Percentiles rank a stretch among this genome's conserved stretches.
Evolutionary conservation across 1,140 invertebrate genomes (phyloP).

Genomic region (Aphaenogaster rudis): DNA sequence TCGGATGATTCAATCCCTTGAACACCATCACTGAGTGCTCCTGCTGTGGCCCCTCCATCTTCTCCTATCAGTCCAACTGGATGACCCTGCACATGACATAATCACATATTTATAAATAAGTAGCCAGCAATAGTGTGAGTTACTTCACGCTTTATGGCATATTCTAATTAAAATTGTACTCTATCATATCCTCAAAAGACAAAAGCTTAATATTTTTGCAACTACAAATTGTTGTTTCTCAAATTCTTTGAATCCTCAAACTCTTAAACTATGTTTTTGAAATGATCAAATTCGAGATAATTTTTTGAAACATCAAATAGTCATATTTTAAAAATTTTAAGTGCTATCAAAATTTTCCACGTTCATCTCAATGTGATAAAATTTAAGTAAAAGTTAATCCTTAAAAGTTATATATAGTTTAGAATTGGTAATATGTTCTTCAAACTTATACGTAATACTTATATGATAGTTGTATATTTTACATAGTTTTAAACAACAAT

Average conservation of each 20-base stretch:
- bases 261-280: neutral
- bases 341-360: neutral
- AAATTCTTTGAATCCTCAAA: neutral
- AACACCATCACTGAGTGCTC: conserved; percentile 83
- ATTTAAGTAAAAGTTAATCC: neutral
- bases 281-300: neutral
- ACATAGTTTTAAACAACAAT: neutral
- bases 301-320: neutral
- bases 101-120: conserved; percentile 48
- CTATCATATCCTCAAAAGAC: neutral
- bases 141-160: neutral
- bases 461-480: neutral
- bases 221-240: neutral
- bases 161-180: neutral
- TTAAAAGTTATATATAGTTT: neutral
- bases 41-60: conserved; percentile 82
- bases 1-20: conserved; percentile 84
- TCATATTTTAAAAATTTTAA: neutral
- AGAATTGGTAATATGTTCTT: neutral
- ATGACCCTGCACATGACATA: conserved; percentile 82
- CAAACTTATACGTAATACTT: neutral
- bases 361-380: neutral
- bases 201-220: neutral
- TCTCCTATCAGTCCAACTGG: conserved; percentile 83
- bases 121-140: neutral